Evolutionary conservation across 2,113 vertebrate genomes (phyloP).

Genomic region (Oreotrochilus melanogaster): DNA sequence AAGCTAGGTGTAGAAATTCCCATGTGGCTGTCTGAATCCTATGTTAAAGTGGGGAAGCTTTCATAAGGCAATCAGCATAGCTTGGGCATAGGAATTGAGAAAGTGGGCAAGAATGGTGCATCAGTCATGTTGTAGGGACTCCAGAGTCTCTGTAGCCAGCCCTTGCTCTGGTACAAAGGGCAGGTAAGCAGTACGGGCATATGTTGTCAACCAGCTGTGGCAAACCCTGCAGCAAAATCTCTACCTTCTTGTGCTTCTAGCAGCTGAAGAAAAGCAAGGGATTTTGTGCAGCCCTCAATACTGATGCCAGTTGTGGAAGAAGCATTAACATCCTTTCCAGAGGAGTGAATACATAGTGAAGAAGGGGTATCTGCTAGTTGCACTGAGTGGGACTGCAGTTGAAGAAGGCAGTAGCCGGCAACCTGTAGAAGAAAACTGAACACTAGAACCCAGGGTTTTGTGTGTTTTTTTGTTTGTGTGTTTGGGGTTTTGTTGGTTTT

Average conservation of each 20-base stretch:
- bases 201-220: not conserved
- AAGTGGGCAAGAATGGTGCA: not conserved
- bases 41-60: not conserved
- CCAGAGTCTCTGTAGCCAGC: accelerated
- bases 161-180: accelerated
- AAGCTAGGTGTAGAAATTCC: not conserved
- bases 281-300: not conserved
- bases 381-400: not conserved
- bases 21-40: not conserved
- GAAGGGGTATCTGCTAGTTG: not conserved
- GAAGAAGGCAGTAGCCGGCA: not conserved
- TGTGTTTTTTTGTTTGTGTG: no score
- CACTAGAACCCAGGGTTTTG: not conserved
- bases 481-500: no score
- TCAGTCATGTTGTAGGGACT: accelerated
- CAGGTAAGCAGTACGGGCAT: not conserved
- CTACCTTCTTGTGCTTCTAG: not conserved
- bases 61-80: not conserved
- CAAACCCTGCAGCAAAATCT: not conserved
- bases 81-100: not conserved
- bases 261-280: not conserved
- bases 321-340: not conserved
- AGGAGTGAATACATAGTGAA: not conserved
- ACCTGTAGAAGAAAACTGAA: not conserved
- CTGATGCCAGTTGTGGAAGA: not conserved